Percentiles rank a stretch among this genome's conserved stretches.
phyloP scores from a whole-genome alignment of 2,113 vertebrate genomes.

The Hylia prasina region DNA sequence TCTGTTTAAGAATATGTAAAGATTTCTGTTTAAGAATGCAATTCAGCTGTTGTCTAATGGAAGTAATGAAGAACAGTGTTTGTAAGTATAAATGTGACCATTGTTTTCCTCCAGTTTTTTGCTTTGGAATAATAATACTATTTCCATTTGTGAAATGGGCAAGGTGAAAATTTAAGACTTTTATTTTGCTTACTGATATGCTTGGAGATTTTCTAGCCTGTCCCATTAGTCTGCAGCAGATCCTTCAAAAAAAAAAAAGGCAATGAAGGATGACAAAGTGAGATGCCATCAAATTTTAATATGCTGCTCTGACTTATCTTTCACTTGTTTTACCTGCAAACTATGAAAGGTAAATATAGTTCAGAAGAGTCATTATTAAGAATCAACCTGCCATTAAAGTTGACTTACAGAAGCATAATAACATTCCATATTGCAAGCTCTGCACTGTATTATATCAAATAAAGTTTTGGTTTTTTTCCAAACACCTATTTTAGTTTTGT shows the following conservation, averaged over 20 bases:
- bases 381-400: neutral
- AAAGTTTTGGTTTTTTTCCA: neutral
- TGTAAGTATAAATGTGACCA: neutral
- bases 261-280: neutral
- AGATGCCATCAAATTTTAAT: neutral
- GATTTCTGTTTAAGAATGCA: neutral
- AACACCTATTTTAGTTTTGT: neutral
- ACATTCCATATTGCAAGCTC: neutral
- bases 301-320: neutral
- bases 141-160: neutral
- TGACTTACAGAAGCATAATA: neutral
- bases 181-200: neutral
- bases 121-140: neutral
- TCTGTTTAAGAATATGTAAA: neutral
- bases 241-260: neutral
- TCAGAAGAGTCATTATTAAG: neutral
- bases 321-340: neutral
- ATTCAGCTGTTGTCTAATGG: neutral
- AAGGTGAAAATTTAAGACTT: neutral
- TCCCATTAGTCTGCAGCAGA: neutral
- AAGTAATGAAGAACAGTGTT: neutral
- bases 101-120: neutral
- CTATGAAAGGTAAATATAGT: neutral
- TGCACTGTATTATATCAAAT: neutral
- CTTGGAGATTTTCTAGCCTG: neutral